Evolutionary conservation across 2,888 invertebrate genomes (phyloP), one percentile per base, ranked within the genome.

Genomic region (Alcis repandata): DNA sequence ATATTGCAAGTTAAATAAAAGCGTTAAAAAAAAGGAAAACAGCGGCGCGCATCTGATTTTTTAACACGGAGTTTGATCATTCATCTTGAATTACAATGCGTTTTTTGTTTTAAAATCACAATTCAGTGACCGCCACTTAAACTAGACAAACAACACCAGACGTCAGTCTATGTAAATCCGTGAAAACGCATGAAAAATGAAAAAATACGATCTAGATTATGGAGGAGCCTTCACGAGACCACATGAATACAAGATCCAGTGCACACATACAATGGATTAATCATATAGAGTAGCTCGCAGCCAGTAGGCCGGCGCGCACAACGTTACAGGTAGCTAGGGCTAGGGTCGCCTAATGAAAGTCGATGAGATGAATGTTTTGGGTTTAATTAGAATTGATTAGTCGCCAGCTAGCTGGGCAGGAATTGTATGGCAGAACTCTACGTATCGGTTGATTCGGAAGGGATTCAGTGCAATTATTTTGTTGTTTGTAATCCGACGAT

Each of bases 371-470:
- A 84, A 87, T 87, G 85, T 86, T 86, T 84, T 77, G 81, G 78
- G 75, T 83, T 80, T 84, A 87, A 88, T 88, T 84, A 84, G 82
- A 86, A 87, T 84, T 79, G 83, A 86, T 86, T 84, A 80, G 79
- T 82, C 78, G 75, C 76, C 78, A 72, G 77, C 70, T 74, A 70
- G 67, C 68, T 77, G 74, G 67, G 72, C 66, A 70, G 68, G 45
- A 59, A 63, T 59, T 59, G 53, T 68, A 59, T 57, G 38, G 48
- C 41, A 17, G 38, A 48, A 51, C 49, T 71, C 63, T 60, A 27
- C 27, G 3, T 27, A 27, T 27, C 6, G 27, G 27, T 27, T 27
- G 27, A 27, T 27, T 27, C 27, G 27, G 27, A 27, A 6, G 27
- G 27, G 27, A 27, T 27, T 2, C 27, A 27, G 27, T 27, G 6